Evolutionary conservation across 2,113 vertebrate species (phyloP).

Genomic region (Calypte anna): DNA sequence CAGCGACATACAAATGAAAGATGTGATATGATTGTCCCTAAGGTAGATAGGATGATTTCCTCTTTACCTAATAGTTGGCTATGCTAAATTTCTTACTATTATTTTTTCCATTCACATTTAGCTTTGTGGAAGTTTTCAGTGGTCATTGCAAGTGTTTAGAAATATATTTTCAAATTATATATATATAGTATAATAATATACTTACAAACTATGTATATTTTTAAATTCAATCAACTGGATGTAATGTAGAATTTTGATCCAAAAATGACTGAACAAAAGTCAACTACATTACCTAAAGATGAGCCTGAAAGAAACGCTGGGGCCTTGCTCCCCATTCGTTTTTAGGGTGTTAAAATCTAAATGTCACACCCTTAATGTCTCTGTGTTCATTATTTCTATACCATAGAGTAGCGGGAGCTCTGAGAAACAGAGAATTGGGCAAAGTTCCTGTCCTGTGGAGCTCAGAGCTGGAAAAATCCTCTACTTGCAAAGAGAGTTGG

Average conservation of each 20-base stretch:
- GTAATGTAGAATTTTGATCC: not conserved
- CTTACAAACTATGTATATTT: not conserved
- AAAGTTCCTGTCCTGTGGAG: not conserved
- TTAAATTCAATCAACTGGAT: not conserved
- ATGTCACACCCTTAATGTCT: not conserved
- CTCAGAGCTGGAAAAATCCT: not conserved
- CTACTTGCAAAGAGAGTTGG: not conserved
- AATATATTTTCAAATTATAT: not conserved
- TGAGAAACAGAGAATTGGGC: not conserved
- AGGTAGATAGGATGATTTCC: not conserved
- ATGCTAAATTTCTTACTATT: not conserved
- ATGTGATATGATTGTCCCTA: not conserved
- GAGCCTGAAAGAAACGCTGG: not conserved
- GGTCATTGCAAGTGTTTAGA: not conserved
- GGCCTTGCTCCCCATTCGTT: not conserved
- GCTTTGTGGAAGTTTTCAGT: not conserved
- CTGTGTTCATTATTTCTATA: slow-evolving; percentile 15
- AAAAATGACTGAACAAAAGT: not conserved
- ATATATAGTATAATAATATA: too few species aligned
- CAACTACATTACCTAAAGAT: not conserved
- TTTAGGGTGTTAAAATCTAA: not conserved
- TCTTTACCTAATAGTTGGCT: not conserved
- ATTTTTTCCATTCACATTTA: not conserved
- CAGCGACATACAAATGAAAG: not conserved
- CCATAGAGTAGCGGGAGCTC: not conserved